Base-by-base conservation (phyloP, 2,888 invertebrate species). In the Zaprionus lineosus region DNA sequence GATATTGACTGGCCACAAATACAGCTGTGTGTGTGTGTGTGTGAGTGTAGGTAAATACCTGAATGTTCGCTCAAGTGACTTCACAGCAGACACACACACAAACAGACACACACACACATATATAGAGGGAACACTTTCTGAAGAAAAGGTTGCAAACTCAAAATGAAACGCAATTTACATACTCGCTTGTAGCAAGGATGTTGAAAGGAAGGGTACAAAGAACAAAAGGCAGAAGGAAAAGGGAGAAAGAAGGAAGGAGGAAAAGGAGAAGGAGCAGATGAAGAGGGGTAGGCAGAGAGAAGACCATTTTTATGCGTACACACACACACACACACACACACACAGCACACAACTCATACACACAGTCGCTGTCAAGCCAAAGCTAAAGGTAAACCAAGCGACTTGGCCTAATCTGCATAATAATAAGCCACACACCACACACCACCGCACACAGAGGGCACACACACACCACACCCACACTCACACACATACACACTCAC, bases 321-420 rank as follows among this genome's bases (percentile, higher is more conserved):
- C 73, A 43, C 43, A 70, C 40, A 48, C 31, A 33, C n/a, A n/a
- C n/a, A n/a, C n/a, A n/a, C n/a, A n/a, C 28, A 43, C 41, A 65
- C 40, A 48, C 31, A 33, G 36, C n/a, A n/a, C n/a, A n/a, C n/a
- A n/a, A n/a, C n/a, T n/a, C n/a, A n/a, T 28, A 43, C 41, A 65
- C 40, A 48, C 31, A 33, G 36, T 51, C 46, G 55, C 37, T 62
- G 43, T 37, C 43, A 57, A 59, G 53, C 56, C 40, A 52, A 50
- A 48, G 56, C 48, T 39, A 53, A 67, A 74, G 71, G 74, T 74
- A 70, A 68, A 60, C 59, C 65, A 66, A 66, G 57, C 47, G 74
- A 77, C 63, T 78, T 67, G 66, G 51, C 60, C 68, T 86, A 86
- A 86, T 82, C 84, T 82, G 69, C 82, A 82, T 86, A 82, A 82